Evolutionary conservation across 2,797 vertebrate species (phyloP), one percentile per base, ranked within the genome.

Genomic region (Distichodus sexfasciatus): DNA sequence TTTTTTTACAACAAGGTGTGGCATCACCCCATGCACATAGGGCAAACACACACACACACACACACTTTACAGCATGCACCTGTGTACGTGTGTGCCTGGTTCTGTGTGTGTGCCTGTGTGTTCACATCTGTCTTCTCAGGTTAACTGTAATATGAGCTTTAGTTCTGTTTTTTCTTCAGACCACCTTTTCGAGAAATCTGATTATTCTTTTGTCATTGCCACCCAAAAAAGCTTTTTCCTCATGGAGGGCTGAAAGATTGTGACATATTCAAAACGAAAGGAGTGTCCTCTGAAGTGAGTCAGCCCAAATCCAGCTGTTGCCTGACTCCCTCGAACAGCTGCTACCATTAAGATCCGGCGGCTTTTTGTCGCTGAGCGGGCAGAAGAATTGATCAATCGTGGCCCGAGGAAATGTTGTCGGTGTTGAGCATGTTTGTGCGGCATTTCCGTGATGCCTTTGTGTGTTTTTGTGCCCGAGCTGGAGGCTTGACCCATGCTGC

Each of bases 61-160:
- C 51, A 54, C 51, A 26, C 41, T 40, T 72, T 46, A 69, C n/a
- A 21, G 10, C 31, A 11, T 23, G 41, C 64, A 65, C 64, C 64
- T 29, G 50, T 60, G 43, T 21, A 14, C 10, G 38, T 7, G 21
- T 60, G 14, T n/a, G 21, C 19, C 23, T 66, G 31, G 38, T n/a
- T 40, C 24, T 31, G 24, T 54, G 19, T 26, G 19, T 19, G 4
- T 53, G 23, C 63, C 40, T 64, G 54, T 61, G 62, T 59, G 61
- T n/a, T n/a, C n/a, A n/a, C n/a, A n/a, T n/a, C n/a, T n/a, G n/a
- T n/a, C n/a, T n/a, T n/a, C n/a, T n/a, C n/a, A n/a, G 65, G 24
- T 35, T 57, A 51, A 51, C 55, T 79, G 74, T 47, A 70, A 71
- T 58, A 53, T 71, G 35, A 64, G 47, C 66, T 53, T 51, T 76